Evolutionary conservation across 2,113 vertebrate genomes (phyloP), one percentile per base, ranked within the genome.

Genomic region (Ciconia boyciana): DNA sequence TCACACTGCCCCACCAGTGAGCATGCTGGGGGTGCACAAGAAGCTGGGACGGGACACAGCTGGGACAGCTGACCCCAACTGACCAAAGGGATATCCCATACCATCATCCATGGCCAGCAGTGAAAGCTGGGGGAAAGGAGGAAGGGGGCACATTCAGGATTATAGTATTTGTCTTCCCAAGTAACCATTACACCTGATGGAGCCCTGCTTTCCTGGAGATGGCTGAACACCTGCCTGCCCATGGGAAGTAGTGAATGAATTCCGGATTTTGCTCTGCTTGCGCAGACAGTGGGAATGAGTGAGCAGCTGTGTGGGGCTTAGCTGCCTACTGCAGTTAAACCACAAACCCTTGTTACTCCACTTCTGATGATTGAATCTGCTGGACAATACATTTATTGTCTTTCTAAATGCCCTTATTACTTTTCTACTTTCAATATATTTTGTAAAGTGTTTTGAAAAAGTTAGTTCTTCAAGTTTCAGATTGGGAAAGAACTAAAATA

Each of bases 101-200:
- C 18, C 29, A 24, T 39, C 22, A 4, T 6, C 26, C 9, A 25
- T 16, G 4, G 12, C 62, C 26, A 44, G 16, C 19, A 65, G 48
- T 29, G 31, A 78, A 28, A 58, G 7, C 14, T 46, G 25, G 10
- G 10, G 41, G 28, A 55, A 52, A 64, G 28, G 15, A 55, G 20
- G 25, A 52, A 52, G 16, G 19, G 22, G 15, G 11, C 8, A 48
- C 3, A 19, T 49, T 57, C 5, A 11, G 29, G 8, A 24, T 19
- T 12, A 55, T 16, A 6, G 15, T 3, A 3, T 55, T n/a, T 64
- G 41, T 64, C 41, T 48, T 55, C 66, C 58, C 57, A 55, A 55
- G 16, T 34, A 16, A 55, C 21, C 0, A 0, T 34, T 3, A 49
- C 1, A 10, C 1, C 2, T 6, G 13, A 49, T 13, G 15, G 17